Conservation (phyloP, 2,797 vertebrate genomes). For the Heterohyrax brucei region DNA sequence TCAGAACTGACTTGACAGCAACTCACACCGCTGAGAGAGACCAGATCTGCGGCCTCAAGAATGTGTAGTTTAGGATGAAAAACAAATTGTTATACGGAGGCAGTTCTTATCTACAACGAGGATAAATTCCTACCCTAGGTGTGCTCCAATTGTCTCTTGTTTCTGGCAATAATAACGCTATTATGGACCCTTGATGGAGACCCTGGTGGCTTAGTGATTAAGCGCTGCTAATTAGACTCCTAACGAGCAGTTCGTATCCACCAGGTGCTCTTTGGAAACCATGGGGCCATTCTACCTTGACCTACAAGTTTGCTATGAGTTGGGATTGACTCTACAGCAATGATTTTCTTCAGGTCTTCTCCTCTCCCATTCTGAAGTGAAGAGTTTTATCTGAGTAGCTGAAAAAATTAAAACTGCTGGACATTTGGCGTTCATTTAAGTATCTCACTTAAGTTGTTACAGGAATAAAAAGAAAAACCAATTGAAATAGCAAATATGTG, state of each 20-base stretch:
- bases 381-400: not conserved
- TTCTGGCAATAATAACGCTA: too few relatives aligned
- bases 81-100: not conserved
- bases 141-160: not conserved
- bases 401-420: not conserved
- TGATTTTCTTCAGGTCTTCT: not conserved
- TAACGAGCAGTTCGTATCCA: too few relatives aligned
- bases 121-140: not conserved
- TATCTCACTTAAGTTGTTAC: not conserved
- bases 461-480: not conserved
- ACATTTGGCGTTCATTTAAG: not conserved
- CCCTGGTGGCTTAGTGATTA: too few relatives aligned
- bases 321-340: too few relatives aligned
- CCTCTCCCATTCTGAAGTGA: not conserved
- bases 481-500: not conserved
- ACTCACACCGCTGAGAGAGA: not conserved
- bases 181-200: too few relatives aligned
- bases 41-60: not conserved
- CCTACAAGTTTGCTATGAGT: too few relatives aligned
- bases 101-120: not conserved
- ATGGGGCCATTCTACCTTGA: too few relatives aligned
- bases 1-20: not conserved
- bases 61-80: not conserved
- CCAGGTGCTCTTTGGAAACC: too few relatives aligned
- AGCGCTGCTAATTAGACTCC: too few relatives aligned